These are phyloP conservation scores for Polietes domitor DNA, from an alignment of 2,888 invertebrate species.

Conservation along the genomic window DNA sequence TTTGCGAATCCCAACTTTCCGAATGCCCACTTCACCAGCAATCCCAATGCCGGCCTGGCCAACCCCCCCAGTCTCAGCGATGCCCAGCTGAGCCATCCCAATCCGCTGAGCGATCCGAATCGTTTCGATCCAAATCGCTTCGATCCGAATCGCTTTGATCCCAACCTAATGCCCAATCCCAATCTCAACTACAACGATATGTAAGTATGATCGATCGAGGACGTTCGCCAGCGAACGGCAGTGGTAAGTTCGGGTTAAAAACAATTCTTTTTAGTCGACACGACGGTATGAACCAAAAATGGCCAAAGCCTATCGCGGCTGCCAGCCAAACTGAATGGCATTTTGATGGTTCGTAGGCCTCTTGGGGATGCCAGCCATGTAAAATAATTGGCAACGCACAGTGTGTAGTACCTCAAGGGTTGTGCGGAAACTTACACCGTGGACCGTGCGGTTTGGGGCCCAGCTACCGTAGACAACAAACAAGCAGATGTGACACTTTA, in stretches of 20 bases:
- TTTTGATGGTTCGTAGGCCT: constrained; percentile 33
- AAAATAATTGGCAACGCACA: constrained; percentile 39
- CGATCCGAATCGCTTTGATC: constrained; percentile 18
- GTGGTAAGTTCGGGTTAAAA: constrained; percentile 27
- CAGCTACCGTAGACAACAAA: neutral
- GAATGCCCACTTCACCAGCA: neutral
- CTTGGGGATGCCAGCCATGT: constrained; percentile 35
- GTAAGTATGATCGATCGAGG: constrained; percentile 13
- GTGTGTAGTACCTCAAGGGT: constrained; percentile 34
- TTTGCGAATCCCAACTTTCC: neutral
- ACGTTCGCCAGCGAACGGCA: too few species aligned
- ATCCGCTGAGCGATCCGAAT: constrained; percentile 10
- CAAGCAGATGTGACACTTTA: neutral
- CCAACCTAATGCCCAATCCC: constrained; percentile 12
- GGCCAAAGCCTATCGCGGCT: constrained; percentile 26
- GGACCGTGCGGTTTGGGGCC: too few species aligned
- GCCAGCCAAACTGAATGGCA: constrained; percentile 26
- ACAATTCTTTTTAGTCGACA: neutral
- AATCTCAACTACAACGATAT: constrained; percentile 22
- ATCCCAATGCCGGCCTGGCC: neutral
- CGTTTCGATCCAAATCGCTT: constrained; percentile 22
- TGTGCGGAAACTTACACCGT: constrained; percentile 27
- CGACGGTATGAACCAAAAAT: constrained; percentile 14
- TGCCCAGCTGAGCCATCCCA: neutral
- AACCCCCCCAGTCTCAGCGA: neutral